Conservation (phyloP, 53 echinoderm and acorn worm species). For the Henricia sp. region DNA sequence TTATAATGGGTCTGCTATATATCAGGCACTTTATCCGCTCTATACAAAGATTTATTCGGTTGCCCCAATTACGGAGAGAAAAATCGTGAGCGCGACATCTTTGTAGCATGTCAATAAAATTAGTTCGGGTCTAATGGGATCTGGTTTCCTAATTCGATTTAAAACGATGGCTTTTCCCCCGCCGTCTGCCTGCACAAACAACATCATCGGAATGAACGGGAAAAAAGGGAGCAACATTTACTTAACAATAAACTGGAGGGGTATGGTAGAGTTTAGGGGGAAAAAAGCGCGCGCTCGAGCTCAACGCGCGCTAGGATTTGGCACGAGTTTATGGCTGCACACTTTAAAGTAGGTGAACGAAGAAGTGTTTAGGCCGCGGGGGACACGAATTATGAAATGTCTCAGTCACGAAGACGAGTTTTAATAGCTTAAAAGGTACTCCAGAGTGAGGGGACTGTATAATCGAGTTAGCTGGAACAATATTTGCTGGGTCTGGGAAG, state of each 20-base stretch:
- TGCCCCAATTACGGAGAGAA: slow-evolving; percentile 50
- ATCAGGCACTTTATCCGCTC: neutral
- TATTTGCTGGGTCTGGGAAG: slow-evolving; percentile 29
- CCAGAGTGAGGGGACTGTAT: slow-evolving; percentile 21
- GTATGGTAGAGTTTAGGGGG: neutral
- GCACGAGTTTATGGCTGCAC: neutral
- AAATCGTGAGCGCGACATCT: slow-evolving; percentile 63
- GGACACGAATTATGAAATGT: slow-evolving; percentile 55
- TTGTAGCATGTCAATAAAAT: slow-evolving; percentile 57
- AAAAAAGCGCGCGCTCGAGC: too few relatives aligned
- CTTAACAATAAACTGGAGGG: slow-evolving; percentile 51
- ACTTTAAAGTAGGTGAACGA: slow-evolving; percentile 43
- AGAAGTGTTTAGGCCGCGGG: slow-evolving; percentile 34
- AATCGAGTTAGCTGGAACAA: slow-evolving; percentile 54
- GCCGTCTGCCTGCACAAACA: slow-evolving; percentile 46
- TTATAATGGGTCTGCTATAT: too few relatives aligned
- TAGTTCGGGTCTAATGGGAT: slow-evolving; percentile 57
- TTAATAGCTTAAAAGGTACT: slow-evolving; percentile 57
- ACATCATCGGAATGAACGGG: slow-evolving; percentile 1
- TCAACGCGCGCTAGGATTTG: too few relatives aligned
- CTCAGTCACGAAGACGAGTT: slow-evolving; percentile 47
- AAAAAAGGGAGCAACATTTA: slow-evolving; percentile 38
- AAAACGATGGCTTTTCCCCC: slow-evolving; percentile 48
- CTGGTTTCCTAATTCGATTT: slow-evolving; percentile 55
- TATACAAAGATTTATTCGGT: slow-evolving; percentile 27